phyloP scores from a whole-genome alignment of 2,797 vertebrate genomes.

The Cottoperca gobio region DNA sequence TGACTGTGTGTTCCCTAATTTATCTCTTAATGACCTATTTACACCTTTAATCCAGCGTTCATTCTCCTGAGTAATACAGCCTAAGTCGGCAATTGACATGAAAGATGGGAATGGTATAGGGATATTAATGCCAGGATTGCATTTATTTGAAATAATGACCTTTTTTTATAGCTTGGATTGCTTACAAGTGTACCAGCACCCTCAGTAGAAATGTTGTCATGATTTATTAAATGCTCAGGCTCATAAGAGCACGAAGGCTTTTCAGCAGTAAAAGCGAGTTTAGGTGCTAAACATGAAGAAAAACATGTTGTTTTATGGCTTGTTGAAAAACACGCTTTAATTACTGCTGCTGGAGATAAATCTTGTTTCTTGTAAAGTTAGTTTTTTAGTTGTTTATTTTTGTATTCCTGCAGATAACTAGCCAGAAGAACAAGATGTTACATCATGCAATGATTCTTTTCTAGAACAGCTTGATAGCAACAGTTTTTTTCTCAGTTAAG shows the following conservation, averaged over 20 bases:
- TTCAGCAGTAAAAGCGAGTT: slow-evolving; percentile 26
- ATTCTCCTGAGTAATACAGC: slow-evolving; percentile 41
- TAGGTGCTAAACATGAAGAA: slow-evolving; percentile 20
- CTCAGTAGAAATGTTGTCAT: slow-evolving; percentile 50
- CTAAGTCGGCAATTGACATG: slow-evolving; percentile 17
- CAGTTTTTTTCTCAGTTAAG: background rate
- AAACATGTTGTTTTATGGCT: slow-evolving; percentile 6
- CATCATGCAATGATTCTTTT: background rate
- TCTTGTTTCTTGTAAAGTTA: background rate
- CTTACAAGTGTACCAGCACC: slow-evolving; percentile 27
- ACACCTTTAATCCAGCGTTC: slow-evolving; percentile 70
- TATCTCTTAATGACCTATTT: slow-evolving; percentile 75
- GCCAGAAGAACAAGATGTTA: background rate
- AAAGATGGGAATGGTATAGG: slow-evolving; percentile 18
- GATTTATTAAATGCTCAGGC: slow-evolving; percentile 54
- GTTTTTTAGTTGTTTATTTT: background rate
- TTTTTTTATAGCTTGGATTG: slow-evolving; percentile 31
- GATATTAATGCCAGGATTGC: slow-evolving; percentile 40
- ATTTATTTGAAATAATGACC: slow-evolving; percentile 56
- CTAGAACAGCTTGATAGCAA: background rate
- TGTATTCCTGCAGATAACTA: background rate
- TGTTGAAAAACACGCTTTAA: slow-evolving; percentile 24
- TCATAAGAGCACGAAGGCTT: slow-evolving; percentile 20
- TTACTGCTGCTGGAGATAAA: background rate
- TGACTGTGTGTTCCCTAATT: slow-evolving; percentile 59